Evolutionary conservation across 1,140 invertebrate genomes (phyloP), one percentile per base, ranked within the genome.

Genomic region (Anagrus nilaparvatae): DNA sequence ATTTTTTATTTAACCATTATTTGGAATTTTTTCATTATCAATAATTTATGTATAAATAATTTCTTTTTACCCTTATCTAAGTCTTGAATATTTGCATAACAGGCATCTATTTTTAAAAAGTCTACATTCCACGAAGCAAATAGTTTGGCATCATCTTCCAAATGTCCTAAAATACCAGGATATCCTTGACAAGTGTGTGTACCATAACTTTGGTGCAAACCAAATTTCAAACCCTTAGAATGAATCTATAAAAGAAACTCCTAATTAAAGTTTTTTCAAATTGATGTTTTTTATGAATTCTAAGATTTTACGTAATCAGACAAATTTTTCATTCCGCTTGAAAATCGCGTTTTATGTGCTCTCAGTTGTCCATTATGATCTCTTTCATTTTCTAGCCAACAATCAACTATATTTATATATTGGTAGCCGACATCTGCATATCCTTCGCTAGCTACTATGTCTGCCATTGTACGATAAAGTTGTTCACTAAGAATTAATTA

Each of bases 101-200:
- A 98, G 2, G 92, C 94, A 62, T 97, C 95, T 46, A 98, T 62
- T 66, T 98, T 97, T 0, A 98, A 82, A 57, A 95, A 95, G 59
- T 98, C 94, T 8, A 97, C 88, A 32, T 86, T 84, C 95, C 95
- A 98, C 2, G 86, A 80, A n/a, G 89, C 91, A 71, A 97, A 97
- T 3, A 86, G 89, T 19, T 82, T 67, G 0, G 92, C 91, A 70
- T 97, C 94, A 51, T 70, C 71, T 55, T 88, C 73, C 54, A 95
- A 71, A 67, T 88, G 79, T 3, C 86, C 87, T 30, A 93, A 72
- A 46, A 90, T 84, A 25, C 94, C 95, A 10, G 94, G 94, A 65
- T 94, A 98, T 6, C 92, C 92, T 4, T 81, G 87, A 58, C 95
- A 98, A 0, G 95, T 98, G 56, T 84, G 84, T 50, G 85, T 92